A percentile compares a stretch with the other conserved stretches of the same genome.
Conservation (phyloP, 2,113 vertebrate species). For the Rhizomys pruinosus region DNA sequence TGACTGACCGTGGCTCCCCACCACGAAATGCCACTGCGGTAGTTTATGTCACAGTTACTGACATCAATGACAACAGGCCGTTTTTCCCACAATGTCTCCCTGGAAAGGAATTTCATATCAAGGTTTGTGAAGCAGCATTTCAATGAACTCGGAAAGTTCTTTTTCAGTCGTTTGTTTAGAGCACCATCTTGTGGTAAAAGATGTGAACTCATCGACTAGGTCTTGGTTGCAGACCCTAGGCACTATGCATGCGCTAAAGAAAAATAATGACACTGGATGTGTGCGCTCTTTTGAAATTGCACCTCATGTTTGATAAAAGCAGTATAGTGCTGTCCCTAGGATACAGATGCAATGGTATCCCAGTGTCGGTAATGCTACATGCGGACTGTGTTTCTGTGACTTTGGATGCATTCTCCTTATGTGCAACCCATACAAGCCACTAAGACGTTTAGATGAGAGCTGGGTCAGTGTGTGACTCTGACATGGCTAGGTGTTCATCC, state of each 20-base stretch:
- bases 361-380: background rate
- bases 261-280: background rate
- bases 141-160: rapidly evolving
- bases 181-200: constrained; percentile 82
- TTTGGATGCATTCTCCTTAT: background rate
- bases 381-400: background rate
- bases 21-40: constrained; percentile 87
- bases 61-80: constrained; percentile 92
- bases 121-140: constrained; percentile 84
- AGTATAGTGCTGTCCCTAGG: background rate
- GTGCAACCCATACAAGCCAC: background rate
- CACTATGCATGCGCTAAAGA: background rate
- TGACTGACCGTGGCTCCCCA: constrained; percentile 90
- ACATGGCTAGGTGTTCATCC: too few species aligned
- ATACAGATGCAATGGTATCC: background rate
- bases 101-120: constrained; percentile 85
- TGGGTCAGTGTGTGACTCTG: background rate
- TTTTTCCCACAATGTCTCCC: constrained; percentile 88
- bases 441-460: too few species aligned
- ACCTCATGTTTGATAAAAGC: background rate
- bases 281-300: background rate
- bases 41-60: constrained; percentile 87
- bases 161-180: constrained; percentile 62
- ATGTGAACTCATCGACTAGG: constrained; percentile 49
- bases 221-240: background rate